These are phyloP conservation scores for Synodontis membranacea DNA, from an alignment of 2,113 vertebrate genomes.

Conservation along the genomic window DNA sequence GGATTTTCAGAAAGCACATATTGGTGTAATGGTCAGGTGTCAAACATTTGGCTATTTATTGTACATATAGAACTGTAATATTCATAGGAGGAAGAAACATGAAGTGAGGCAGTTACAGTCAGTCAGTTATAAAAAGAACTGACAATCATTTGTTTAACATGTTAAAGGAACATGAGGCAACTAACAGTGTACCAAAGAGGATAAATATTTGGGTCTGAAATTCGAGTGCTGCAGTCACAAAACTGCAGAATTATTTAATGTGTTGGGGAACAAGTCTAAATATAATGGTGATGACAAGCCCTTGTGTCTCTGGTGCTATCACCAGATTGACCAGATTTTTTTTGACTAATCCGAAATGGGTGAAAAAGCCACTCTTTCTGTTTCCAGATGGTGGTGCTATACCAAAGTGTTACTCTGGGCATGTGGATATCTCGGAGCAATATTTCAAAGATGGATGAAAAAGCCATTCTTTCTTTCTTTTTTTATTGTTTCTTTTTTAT, in stretches of 20 bases:
- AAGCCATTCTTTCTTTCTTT: too few relatives aligned
- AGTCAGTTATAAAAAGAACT: neutral
- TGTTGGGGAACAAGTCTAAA: neutral
- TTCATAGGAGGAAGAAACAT: neutral
- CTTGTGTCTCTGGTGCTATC: too few relatives aligned
- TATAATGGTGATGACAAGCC: too few relatives aligned
- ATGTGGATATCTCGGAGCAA: too few relatives aligned
- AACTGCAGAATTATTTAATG: neutral
- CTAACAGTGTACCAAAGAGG: neutral
- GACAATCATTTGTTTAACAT: neutral
- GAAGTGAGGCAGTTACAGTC: neutral
- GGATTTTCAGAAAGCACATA: neutral
- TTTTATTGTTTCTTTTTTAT: too few relatives aligned
- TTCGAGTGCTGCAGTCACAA: neutral
- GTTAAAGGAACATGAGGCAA: neutral
- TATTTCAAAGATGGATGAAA: too few relatives aligned
- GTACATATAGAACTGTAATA: neutral
- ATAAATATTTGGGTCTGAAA: neutral
- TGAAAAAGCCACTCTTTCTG: too few relatives aligned
- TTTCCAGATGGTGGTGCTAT: too few relatives aligned
- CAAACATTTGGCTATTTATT: neutral
- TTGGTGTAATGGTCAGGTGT: neutral
- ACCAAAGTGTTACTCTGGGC: too few relatives aligned
- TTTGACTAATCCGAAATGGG: too few relatives aligned
- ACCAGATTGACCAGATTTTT: too few relatives aligned